phyloP scores from a whole-genome alignment of 2,888 invertebrate genomes.

The Trichopoda pennipes region DNA sequence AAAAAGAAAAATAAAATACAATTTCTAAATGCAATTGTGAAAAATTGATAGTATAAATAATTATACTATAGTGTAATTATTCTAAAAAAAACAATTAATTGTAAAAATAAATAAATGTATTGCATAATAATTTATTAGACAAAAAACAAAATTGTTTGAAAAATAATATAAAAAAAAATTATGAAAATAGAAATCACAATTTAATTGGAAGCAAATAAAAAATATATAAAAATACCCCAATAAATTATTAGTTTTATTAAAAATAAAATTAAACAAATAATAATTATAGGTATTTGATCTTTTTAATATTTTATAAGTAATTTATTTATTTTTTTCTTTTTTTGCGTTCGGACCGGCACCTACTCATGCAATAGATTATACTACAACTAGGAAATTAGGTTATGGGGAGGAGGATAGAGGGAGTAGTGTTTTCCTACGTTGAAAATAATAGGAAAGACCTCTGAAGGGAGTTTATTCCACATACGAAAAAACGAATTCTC shows the following conservation, averaged over 20 bases:
- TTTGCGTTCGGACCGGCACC: no score
- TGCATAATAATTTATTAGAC: slow-evolving; percentile 64
- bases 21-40: slow-evolving; percentile 11
- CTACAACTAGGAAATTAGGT: no score
- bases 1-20: neutral
- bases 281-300: no score
- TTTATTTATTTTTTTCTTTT: no score
- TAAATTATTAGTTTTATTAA: slow-evolving; percentile 18
- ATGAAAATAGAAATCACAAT: slow-evolving; percentile 48
- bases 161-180: slow-evolving; percentile 42
- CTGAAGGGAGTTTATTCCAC: no score
- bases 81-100: slow-evolving; percentile 41
- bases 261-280: no score
- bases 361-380: no score
- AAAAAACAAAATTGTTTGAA: slow-evolving; percentile 55
- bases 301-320: no score
- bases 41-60: slow-evolving; percentile 27
- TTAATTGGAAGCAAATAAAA: slow-evolving; percentile 61
- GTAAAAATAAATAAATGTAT: slow-evolving; percentile 68
- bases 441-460: no score
- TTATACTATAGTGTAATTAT: slow-evolving; percentile 53
- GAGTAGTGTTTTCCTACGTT: no score
- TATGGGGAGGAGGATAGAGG: no score
- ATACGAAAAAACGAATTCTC: no score
- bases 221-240: slow-evolving; percentile 45